Evolutionary conservation across 2,113 vertebrate species (phyloP), one percentile per base, ranked within the genome.

Genomic region (Cairina moschata): DNA sequence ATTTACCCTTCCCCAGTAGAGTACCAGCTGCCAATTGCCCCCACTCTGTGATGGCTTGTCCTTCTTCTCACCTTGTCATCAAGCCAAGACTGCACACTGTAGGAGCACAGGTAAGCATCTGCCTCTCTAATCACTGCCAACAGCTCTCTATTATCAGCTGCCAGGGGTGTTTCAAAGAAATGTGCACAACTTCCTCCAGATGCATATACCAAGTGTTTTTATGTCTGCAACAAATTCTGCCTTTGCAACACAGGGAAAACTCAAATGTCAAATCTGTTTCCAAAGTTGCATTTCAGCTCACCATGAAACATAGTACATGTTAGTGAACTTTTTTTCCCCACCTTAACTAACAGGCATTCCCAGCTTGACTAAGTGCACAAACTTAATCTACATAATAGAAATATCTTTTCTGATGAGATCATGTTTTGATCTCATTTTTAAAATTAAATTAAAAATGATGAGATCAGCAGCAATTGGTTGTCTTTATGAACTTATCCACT

Each of bases 41-140:
- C 93, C 97, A 95, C 95, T 97, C 97, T 96, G 97, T 23, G 96
- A 97, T 75, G 95, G 78, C 92, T 97, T 98, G 97, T 98, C 98
- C 98, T 98, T 98, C 98, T 96, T 96, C 91, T 98, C 98, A 98
- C 97, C 98, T 98, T 98, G 98, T 98, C 98, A 97, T 94, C 42
- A 77, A 97, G 98, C 98, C 98, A 98, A 97, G 95, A 87, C 85
- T 97, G 88, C 86, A 96, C 97, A 77, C 97, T 58, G 95, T 94
- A 87, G 97, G 97, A 98, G 97, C 42, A 89, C 96, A 98, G 98
- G 98, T 98, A 97, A 98, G 97, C 98, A 98, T 98, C 98, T 98
- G 98, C 97, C 97, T 97, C 94, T 94, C 80, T 95, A 92, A 98
- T 97, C 93, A 96, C 73, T 98, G 98, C 98, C 98, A 98, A 97